Evolutionary conservation across 2,113 vertebrate species (phyloP).

Genomic region (Excalfactoria chinensis): DNA sequence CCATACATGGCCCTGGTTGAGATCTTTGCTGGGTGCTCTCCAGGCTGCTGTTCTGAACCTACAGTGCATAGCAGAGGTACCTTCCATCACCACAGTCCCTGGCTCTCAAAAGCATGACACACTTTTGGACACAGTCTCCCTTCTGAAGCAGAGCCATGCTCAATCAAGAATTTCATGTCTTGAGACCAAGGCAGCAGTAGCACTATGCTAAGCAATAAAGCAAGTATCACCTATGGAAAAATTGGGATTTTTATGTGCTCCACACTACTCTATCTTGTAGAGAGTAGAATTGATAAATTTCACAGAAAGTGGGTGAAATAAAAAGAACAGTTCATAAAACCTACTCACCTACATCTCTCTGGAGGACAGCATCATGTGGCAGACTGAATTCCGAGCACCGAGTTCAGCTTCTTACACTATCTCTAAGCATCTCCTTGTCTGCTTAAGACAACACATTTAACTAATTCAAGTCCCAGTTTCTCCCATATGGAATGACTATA

Average conservation of each 20-base stretch:
- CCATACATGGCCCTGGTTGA: not conserved
- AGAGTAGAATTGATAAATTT: not conserved
- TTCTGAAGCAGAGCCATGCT: not conserved
- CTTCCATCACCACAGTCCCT: not conserved
- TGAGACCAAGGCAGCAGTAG: not conserved
- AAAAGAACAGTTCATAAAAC: conserved; percentile 5
- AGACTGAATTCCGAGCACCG: not conserved
- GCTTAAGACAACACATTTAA: not conserved
- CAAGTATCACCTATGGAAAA: not conserved
- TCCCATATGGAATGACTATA: not conserved
- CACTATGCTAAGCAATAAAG: not conserved
- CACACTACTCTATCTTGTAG: not conserved
- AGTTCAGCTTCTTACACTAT: not conserved
- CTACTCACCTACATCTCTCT: not conserved
- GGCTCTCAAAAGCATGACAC: not conserved
- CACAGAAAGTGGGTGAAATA: not conserved
- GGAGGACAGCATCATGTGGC: not conserved
- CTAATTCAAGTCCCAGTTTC: not conserved
- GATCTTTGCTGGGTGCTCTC: not conserved
- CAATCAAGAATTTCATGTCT: not conserved
- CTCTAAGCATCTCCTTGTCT: not conserved
- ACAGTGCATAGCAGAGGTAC: not conserved
- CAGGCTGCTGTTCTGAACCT: not conserved
- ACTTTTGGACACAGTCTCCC: not conserved
- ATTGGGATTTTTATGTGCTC: not conserved